phyloP scores from a whole-genome alignment of 2,797 vertebrate species.

The Malurus leucopterus region DNA sequence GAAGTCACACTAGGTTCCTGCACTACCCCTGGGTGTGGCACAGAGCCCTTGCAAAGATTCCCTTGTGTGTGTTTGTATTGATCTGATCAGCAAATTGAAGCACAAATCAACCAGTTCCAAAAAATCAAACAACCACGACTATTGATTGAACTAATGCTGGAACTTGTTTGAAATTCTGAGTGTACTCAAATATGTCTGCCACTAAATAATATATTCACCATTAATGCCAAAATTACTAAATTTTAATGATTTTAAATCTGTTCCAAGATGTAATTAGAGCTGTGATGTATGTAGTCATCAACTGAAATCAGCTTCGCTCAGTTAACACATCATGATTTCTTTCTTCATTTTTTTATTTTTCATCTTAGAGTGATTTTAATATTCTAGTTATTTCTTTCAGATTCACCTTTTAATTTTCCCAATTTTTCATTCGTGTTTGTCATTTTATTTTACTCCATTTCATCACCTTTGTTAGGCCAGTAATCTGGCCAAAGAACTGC shows the following conservation, averaged over 20 bases:
- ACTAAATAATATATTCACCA: neutral
- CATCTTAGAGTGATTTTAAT: constrained; percentile 19
- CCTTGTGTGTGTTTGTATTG: rapidly evolving
- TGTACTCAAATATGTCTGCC: neutral
- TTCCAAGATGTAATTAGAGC: neutral
- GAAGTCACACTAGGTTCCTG: neutral
- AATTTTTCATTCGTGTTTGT: constrained; percentile 35
- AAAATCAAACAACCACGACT: neutral
- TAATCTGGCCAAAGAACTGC: constrained; percentile 81
- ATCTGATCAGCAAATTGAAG: neutral
- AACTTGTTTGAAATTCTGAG: neutral
- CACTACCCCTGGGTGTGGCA: neutral
- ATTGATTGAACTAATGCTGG: neutral
- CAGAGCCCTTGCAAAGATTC: neutral
- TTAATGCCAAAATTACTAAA: neutral
- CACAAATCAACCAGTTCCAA: neutral
- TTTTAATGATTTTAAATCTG: neutral
- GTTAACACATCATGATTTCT: neutral
- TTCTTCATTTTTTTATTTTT: neutral
- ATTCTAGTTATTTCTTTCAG: constrained; percentile 11
- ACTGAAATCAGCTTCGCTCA: neutral
- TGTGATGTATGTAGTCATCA: constrained; percentile 17
- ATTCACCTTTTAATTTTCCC: constrained; percentile 36
- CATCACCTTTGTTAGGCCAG: constrained; percentile 72
- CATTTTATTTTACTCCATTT: constrained; percentile 54